Percentiles rank a stretch among this genome's conserved stretches.
phyloP scores from a whole-genome alignment of 2,797 vertebrate species.

The Anguilla obscura region DNA sequence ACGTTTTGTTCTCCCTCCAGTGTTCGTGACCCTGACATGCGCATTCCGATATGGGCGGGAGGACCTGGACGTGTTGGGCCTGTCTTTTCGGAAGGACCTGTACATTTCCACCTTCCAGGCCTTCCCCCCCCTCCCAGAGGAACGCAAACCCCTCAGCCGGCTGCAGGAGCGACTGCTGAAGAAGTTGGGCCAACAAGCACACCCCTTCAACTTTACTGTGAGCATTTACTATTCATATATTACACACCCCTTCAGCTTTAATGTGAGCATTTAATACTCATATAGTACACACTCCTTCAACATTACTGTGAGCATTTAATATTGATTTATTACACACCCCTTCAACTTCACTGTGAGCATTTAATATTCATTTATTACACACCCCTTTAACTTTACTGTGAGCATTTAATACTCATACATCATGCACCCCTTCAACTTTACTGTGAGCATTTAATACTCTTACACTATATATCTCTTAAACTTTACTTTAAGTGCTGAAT shows the following conservation, averaged over 20 bases:
- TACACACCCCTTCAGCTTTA: slow-evolving; percentile 61
- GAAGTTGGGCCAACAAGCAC: slow-evolving; percentile 92
- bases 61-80: slow-evolving; percentile 91
- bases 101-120: slow-evolving; percentile 95
- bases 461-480: slow-evolving; percentile 82
- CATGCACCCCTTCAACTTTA: slow-evolving; percentile 61
- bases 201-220: slow-evolving; percentile 87
- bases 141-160: slow-evolving; percentile 86
- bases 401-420: not conserved
- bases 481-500: slow-evolving; percentile 70
- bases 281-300: slow-evolving; percentile 44
- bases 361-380: not conserved
- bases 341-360: slow-evolving; percentile 81
- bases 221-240: slow-evolving; percentile 41
- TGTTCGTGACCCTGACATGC: slow-evolving; percentile 93
- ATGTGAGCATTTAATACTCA: slow-evolving; percentile 50
- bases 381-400: slow-evolving; percentile 68
- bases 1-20: slow-evolving; percentile 57
- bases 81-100: slow-evolving; percentile 95
- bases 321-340: slow-evolving; percentile 71
- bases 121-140: slow-evolving; percentile 86
- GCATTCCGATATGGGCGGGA: slow-evolving; percentile 95
- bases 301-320: slow-evolving; percentile 68
- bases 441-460: slow-evolving; percentile 59
- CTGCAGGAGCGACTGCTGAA: slow-evolving; percentile 94